A percentile compares a stretch with the other conserved stretches of the same genome.
phyloP scores from a whole-genome alignment of 2,797 vertebrate genomes.

The Pseudochirops cupreus region DNA sequence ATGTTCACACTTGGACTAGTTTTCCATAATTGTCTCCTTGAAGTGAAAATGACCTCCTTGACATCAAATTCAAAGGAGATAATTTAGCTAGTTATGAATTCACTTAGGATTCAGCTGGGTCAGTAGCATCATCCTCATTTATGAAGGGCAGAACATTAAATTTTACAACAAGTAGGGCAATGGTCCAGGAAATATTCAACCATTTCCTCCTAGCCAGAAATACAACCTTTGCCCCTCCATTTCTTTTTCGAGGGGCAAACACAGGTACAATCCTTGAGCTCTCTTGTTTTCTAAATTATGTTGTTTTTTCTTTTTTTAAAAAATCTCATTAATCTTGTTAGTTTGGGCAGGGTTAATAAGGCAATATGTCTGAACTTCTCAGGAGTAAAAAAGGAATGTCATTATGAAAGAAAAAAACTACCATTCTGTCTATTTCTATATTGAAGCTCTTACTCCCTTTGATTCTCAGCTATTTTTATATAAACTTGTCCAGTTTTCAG shows the following conservation, averaged over 20 bases:
- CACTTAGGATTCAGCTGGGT: slow-evolving; percentile 49
- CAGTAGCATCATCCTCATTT: slow-evolving; percentile 45
- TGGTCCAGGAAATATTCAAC: background rate
- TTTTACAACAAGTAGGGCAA: slow-evolving; percentile 25
- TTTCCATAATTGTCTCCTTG: slow-evolving; percentile 63
- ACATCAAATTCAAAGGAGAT: slow-evolving; percentile 54
- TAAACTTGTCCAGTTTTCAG: background rate
- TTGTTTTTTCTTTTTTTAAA: background rate
- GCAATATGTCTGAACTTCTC: slow-evolving; percentile 26
- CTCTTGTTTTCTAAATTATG: slow-evolving; percentile 17
- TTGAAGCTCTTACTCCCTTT: background rate
- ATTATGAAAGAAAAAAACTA: background rate
- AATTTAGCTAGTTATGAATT: slow-evolving; percentile 56
- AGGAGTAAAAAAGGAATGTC: slow-evolving; percentile 12
- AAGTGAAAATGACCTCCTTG: slow-evolving; percentile 55
- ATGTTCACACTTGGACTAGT: slow-evolving; percentile 24
- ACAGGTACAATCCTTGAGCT: slow-evolving; percentile 15
- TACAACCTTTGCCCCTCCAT: slow-evolving; percentile 10
- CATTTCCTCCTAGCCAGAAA: background rate
- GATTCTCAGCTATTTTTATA: background rate
- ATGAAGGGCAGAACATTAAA: slow-evolving; percentile 46
- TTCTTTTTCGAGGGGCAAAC: slow-evolving; percentile 25
- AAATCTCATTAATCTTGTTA: background rate
- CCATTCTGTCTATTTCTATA: background rate
- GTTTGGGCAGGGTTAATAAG: slow-evolving; percentile 12